Evolutionary conservation across 2,888 invertebrate genomes (phyloP), one percentile per base, ranked within the genome.

Genomic region (Netelia inedita): DNA sequence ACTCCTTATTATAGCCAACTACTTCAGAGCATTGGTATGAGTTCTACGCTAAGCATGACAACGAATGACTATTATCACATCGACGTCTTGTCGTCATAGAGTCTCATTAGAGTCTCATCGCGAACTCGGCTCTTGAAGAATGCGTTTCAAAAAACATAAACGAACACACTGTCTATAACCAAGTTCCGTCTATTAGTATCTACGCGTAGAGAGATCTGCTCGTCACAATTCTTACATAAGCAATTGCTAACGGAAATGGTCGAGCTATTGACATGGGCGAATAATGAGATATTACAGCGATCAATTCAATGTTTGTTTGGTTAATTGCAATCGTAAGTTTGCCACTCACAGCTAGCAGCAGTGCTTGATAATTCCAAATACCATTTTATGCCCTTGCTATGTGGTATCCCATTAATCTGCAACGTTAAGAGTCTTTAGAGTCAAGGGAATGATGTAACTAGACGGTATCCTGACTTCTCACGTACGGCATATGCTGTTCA

Each of bases 51-150:
- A 35, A 72, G 65, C 43, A 63, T 35, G 23, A 57, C 14, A 19
- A 66, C 35, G 65, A 79, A 61, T 41, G 79, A 68, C 41, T 79
- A 63, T 84, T 84, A 78, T 76, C 84, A 81, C 76, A 55, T 84
- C 73, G 73, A 81, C 41, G 78, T 78, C 63, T 69, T 76, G 35
- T 73, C 78, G 68, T 53, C 53, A 8, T 72, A 69, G 46, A 14
- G 63, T 6, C 14, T 35, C 57, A 81, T 84, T 84, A 81, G 81
- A 73, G 80, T 28, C 46, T 78, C 43, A 35, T 81, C 50, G 84
- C 57, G 76, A 84, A 55, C 28, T 72, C 72, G 16, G 10, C 14
- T 69, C 61, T 53, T 35, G 68, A 57, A 16, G 55, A 76, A 82
- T 46, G 41, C 21, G 61, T 16, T 63, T 1, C 53, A 1, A 11